Percentiles rank a stretch among this genome's conserved stretches.
Conservation (phyloP, 2,797 vertebrate genomes). For the Schizothorax lantsangensis region DNA sequence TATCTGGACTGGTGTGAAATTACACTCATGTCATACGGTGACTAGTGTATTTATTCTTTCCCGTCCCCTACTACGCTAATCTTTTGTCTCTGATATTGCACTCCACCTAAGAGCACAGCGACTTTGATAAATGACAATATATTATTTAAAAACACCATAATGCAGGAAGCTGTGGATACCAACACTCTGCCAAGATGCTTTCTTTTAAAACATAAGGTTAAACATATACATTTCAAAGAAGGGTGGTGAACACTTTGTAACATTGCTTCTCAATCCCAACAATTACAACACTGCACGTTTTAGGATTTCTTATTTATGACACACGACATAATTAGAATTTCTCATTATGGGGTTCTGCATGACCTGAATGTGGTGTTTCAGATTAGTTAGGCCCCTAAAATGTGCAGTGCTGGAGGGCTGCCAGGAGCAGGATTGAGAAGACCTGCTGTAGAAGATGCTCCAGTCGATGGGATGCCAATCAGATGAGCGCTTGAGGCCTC, state of each 20-base stretch:
- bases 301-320: background rate
- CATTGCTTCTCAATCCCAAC: background rate
- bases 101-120: background rate
- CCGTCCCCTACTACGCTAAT: constrained; percentile 10
- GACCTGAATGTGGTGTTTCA: background rate
- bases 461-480: constrained; percentile 20
- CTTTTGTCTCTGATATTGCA: constrained; percentile 26
- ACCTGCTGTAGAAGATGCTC: background rate
- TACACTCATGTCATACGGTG: background rate
- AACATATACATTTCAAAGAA: constrained; percentile 4
- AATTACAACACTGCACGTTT: background rate
- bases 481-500: background rate
- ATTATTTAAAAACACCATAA: constrained; percentile 20
- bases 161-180: constrained; percentile 2
- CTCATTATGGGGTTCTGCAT: background rate
- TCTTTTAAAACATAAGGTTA: background rate
- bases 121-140: constrained; percentile 38
- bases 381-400: constrained; percentile 27
- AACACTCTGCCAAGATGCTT: background rate
- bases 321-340: background rate
- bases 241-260: background rate
- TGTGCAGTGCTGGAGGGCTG: background rate
- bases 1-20: constrained; percentile 37
- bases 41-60: constrained; percentile 12
- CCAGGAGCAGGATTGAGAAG: constrained; percentile 15